Percentiles rank a stretch among this genome's conserved stretches.
phyloP scores from a whole-genome alignment of 2,888 invertebrate genomes.

The Zygogramma bicolorata region DNA sequence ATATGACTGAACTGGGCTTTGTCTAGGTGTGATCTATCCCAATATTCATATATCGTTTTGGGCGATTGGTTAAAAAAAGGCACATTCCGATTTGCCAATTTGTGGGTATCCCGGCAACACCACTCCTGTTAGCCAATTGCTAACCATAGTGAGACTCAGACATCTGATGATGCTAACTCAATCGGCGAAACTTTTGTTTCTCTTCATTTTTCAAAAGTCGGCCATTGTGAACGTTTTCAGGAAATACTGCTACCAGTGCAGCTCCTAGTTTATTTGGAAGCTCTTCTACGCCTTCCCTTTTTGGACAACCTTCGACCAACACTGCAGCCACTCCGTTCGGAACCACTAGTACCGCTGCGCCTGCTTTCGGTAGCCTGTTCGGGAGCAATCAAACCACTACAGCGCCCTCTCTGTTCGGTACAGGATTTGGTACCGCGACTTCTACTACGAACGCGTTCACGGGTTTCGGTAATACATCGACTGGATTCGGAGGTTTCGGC shows the following conservation, averaged over 20 bases:
- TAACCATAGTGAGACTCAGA: no score
- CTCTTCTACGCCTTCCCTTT: conserved; percentile 60
- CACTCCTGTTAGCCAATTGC: no score
- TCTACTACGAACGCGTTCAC: conserved; percentile 67
- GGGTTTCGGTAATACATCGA: conserved; percentile 47
- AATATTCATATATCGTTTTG: no score
- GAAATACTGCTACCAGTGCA: conserved; percentile 19
- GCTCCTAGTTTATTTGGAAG: conserved; percentile 54
- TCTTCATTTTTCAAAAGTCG: neutral
- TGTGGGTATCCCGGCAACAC: no score
- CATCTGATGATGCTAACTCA: no score
- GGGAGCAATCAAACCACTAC: conserved; percentile 55
- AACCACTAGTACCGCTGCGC: conserved; percentile 6
- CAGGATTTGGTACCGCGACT: conserved; percentile 64
- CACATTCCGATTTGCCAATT: no score
- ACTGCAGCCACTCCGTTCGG: conserved; percentile 55
- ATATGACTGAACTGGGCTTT: no score
- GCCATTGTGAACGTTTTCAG: neutral
- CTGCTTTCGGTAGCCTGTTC: conserved; percentile 54
- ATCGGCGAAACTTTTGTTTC: no score
- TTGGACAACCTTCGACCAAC: conserved; percentile 58
- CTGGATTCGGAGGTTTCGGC: conserved; percentile 63
- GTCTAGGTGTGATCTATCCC: no score
- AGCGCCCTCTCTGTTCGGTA: conserved; percentile 58
- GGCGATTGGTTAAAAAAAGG: no score